These are phyloP conservation scores for Nothura maculosa DNA, from an alignment of 2,797 vertebrate genomes.

Conservation along the genomic window DNA sequence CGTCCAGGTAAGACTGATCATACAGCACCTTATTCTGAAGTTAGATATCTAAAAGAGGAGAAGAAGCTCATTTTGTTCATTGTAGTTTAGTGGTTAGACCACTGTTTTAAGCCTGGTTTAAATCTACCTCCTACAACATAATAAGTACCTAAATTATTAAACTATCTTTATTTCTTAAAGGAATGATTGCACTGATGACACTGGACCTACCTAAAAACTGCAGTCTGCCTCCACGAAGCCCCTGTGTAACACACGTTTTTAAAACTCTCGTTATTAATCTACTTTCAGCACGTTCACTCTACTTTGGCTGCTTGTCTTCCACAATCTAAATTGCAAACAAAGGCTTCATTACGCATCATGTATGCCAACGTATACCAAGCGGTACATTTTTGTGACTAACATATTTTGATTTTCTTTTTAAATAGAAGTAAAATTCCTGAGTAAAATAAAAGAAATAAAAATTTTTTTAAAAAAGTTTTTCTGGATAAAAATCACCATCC, in stretches of 20 bases:
- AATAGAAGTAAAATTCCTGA: not conserved
- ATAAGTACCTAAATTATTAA: not conserved
- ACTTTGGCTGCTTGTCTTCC: not conserved
- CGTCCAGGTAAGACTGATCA: not conserved
- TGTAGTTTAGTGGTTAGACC: not conserved
- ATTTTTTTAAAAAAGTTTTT: not conserved
- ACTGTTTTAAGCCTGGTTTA: not conserved
- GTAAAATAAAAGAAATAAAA: not conserved
- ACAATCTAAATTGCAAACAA: not conserved
- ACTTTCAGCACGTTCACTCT: not conserved
- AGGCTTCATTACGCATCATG: not conserved
- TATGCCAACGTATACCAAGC: not conserved
- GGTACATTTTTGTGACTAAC: not conserved
- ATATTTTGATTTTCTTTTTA: not conserved
- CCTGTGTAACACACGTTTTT: accelerated
- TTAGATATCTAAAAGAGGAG: not conserved
- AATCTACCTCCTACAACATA: not conserved
- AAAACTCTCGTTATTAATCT: not conserved
- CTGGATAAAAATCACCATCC: not conserved
- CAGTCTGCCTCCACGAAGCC: not conserved
- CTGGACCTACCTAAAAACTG: not conserved
- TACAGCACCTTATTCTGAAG: not conserved
- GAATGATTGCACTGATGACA: not conserved
- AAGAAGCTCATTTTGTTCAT: not conserved
- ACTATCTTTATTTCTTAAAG: not conserved